phyloP scores from a whole-genome alignment of 2,888 invertebrate species.

The Linnaemya vulpina region DNA sequence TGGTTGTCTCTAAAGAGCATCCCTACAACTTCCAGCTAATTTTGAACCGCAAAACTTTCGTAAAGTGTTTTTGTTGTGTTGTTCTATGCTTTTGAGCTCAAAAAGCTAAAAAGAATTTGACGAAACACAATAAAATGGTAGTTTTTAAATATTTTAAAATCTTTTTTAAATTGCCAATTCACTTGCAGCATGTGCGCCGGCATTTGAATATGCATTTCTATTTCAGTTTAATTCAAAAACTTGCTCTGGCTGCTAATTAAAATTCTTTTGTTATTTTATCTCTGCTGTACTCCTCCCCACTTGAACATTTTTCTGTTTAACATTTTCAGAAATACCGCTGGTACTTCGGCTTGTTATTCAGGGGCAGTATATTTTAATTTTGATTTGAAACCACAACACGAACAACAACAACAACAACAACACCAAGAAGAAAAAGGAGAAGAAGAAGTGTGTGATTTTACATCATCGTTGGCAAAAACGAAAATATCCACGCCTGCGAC shows the following conservation, averaged over 20 bases:
- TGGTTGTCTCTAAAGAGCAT: too few relatives aligned
- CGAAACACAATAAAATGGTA: not conserved
- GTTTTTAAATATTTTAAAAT: not conserved
- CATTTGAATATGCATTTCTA: not conserved
- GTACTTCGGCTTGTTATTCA: conserved; percentile 37
- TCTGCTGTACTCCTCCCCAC: not conserved
- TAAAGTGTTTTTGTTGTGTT: too few relatives aligned
- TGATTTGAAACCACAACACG: conserved; percentile 32
- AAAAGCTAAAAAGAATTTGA: too few relatives aligned
- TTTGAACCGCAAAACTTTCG: too few relatives aligned
- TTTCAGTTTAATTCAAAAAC: not conserved
- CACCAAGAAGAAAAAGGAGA: not conserved
- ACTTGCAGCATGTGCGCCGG: not conserved
- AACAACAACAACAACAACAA: conserved; percentile 20
- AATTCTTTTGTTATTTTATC: conserved; percentile 52
- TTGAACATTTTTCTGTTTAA: conserved; percentile 13
- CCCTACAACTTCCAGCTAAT: too few relatives aligned
- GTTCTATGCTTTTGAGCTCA: too few relatives aligned
- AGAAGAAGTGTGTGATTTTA: conserved; percentile 39
- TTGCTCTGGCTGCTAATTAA: conserved; percentile 39
- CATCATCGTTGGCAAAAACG: conserved; percentile 30
- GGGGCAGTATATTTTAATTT: conserved; percentile 58
- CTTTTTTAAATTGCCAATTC: not conserved
- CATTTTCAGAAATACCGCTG: conserved; percentile 56
- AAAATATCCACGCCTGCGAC: conserved; percentile 60